phyloP scores from a whole-genome alignment of 2,888 invertebrate species.

The Silvanus unidentatus region DNA sequence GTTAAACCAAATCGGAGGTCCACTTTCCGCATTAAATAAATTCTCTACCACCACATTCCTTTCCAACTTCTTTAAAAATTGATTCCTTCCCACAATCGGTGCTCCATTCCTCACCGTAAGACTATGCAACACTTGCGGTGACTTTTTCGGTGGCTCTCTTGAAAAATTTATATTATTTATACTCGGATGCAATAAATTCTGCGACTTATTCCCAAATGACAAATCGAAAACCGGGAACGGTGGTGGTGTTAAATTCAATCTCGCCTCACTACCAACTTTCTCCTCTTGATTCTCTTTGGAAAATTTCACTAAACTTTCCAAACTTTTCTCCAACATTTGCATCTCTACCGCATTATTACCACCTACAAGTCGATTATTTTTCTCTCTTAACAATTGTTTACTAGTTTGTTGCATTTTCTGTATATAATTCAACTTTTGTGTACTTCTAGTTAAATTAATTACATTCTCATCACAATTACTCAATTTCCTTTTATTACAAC shows the following conservation, averaged over 20 bases:
- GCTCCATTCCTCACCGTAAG: slow-evolving; percentile 20
- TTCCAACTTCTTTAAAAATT: slow-evolving; percentile 37
- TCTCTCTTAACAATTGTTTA: slow-evolving; percentile 6
- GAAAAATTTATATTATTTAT: slow-evolving; percentile 43
- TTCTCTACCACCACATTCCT: slow-evolving; percentile 29
- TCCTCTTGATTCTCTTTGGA: slow-evolving; percentile 15
- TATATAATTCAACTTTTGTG: slow-evolving; percentile 26
- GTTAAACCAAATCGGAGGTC: slow-evolving; percentile 28
- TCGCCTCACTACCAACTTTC: slow-evolving; percentile 3
- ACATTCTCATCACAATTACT: slow-evolving; percentile 31
- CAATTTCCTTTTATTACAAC: slow-evolving; percentile 37
- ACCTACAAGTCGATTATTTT: slow-evolving; percentile 2
- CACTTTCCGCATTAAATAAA: slow-evolving; percentile 26
- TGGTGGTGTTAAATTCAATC: slow-evolving; percentile 32
- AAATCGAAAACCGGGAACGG: slow-evolving; percentile 41
- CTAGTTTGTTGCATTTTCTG: slow-evolving; percentile 16
- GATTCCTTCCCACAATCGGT: slow-evolving; percentile 31
- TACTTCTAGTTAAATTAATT: slow-evolving; percentile 25
- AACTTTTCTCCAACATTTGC: slow-evolving; percentile 35
- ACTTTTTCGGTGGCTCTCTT: slow-evolving; percentile 31
- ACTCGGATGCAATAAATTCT: slow-evolving; percentile 34
- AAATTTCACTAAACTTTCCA: slow-evolving; percentile 32
- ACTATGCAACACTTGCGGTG: slow-evolving; percentile 35
- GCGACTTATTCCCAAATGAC: slow-evolving; percentile 27
- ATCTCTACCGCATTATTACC: slow-evolving; percentile 23